phyloP scores from a whole-genome alignment of 1,140 invertebrate genomes.

The Eciton burchellii region DNA sequence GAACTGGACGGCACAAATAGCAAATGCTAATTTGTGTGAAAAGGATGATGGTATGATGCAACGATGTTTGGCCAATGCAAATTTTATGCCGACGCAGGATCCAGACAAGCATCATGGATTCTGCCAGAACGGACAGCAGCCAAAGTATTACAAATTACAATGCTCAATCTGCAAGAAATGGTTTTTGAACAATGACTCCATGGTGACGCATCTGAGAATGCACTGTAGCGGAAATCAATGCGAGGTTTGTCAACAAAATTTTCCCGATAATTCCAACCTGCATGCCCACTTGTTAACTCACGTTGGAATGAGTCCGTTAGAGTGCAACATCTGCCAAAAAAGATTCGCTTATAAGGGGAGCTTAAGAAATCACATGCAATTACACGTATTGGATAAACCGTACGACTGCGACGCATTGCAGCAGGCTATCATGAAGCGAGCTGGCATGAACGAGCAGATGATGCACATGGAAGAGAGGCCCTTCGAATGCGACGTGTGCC shows the following conservation, averaged over 20 bases:
- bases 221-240: constrained; percentile 81
- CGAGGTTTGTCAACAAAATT: constrained; percentile 85
- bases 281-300: constrained; percentile 85
- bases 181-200: constrained; percentile 84
- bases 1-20: constrained; percentile 80
- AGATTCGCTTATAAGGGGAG: constrained; percentile 86
- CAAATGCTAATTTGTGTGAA: constrained; percentile 76
- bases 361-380: constrained; percentile 90
- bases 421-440: constrained; percentile 74
- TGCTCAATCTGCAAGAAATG: constrained; percentile 84
- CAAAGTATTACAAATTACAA: constrained; percentile 84
- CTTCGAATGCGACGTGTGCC: constrained; percentile 85
- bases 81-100: constrained; percentile 73
- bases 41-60: constrained; percentile 78
- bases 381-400: constrained; percentile 87
- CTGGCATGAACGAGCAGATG: constrained; percentile 69
- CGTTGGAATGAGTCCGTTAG: constrained; percentile 86
- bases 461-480: constrained; percentile 79
- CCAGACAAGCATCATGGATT: constrained; percentile 69
- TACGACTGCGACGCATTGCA: constrained; percentile 88
- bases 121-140: constrained; percentile 74
- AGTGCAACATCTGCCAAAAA: constrained; percentile 86
- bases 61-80: constrained; percentile 72
- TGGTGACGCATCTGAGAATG: constrained; percentile 81
- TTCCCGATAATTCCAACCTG: constrained; percentile 82